phyloP scores from a whole-genome alignment of 1,140 invertebrate genomes.

The Coptotermes formosanus region DNA sequence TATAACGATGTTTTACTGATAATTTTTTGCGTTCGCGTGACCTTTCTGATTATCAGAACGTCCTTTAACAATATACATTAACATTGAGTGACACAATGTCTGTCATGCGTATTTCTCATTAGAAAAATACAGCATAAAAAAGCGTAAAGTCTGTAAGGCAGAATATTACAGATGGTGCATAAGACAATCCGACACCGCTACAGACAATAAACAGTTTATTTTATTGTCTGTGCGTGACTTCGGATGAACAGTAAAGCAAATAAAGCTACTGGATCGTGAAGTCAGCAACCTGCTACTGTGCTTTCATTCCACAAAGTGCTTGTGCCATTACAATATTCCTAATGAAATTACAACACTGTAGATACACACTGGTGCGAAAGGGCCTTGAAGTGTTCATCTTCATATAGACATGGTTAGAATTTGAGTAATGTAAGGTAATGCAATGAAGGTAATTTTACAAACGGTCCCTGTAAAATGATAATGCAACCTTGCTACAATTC shows the following conservation, averaged over 20 bases:
- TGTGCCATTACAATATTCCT: not conserved
- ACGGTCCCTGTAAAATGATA: too few relatives aligned
- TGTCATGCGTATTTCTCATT: not conserved
- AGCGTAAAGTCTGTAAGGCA: not conserved
- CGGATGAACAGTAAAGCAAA: not conserved
- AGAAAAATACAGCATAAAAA: not conserved
- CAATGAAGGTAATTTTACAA: too few relatives aligned
- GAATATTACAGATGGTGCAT: not conserved
- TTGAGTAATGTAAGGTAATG: too few relatives aligned
- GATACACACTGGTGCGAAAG: not conserved
- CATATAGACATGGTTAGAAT: too few relatives aligned
- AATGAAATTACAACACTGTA: not conserved
- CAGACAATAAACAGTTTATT: not conserved
- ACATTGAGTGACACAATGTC: too few relatives aligned
- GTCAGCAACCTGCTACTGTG: constrained; percentile 2
- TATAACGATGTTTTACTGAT: too few relatives aligned
- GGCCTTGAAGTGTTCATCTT: not conserved
- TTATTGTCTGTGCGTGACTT: not conserved
- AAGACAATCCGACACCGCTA: not conserved
- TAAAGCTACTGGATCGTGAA: not conserved
- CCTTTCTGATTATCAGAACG: too few relatives aligned
- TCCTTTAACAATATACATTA: too few relatives aligned
- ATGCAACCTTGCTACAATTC: too few relatives aligned
- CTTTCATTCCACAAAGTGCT: not conserved
- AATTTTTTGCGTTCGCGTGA: too few relatives aligned